Base-by-base conservation (phyloP, 2,113 vertebrate genomes). In the Muntiacus reevesi region DNA sequence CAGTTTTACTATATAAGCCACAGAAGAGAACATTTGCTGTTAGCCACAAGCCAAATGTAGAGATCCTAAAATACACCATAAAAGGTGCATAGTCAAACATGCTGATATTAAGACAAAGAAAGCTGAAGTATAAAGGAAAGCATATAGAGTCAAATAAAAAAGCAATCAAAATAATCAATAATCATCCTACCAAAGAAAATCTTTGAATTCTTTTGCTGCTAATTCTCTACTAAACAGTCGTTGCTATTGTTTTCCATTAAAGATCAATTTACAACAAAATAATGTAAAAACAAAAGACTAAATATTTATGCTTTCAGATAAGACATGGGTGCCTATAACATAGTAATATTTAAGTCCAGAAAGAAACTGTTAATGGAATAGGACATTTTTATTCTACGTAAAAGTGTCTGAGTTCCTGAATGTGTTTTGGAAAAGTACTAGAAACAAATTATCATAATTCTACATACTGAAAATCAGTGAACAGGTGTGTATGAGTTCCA, bases 351-450 rank as follows among this genome's bases (percentile, higher is more conserved):
- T 93, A 36, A 92, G 59, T 76, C 67, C 87, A 89, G 36, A 92
- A 95, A 90, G 50, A 95, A 97, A 95, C 93, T 43, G 1, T 92
- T 95, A 87, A 95, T 64, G n/a, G 36, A 78, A 97, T 82, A 91
- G 40, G 23, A 11, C 4, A 6, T 84, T 94, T 89, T 86, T 87
- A 64, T 92, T 89, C 55, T 78, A 57, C 16, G 17, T 45, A 57
- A 87, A 33, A 21, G 30, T 67, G 95, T 96, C 84, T 94, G 64
- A 96, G 10, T 9, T 55, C 88, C 30, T 81, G 25, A 95, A 83
- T 92, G 85, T 91, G 27, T 90, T 85, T 97, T 90, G 40, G 62
- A 67, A 94, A 94, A 89, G 50, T 50, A 92, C 16, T 96, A 91
- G 43, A 93, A 97, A 94, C 71, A 96, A 88, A 92, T 97, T 50